A percentile compares a stretch with the other conserved stretches of the same genome.
Conservation (phyloP, 1,140 invertebrate species). For the Colletes latitarsis region DNA sequence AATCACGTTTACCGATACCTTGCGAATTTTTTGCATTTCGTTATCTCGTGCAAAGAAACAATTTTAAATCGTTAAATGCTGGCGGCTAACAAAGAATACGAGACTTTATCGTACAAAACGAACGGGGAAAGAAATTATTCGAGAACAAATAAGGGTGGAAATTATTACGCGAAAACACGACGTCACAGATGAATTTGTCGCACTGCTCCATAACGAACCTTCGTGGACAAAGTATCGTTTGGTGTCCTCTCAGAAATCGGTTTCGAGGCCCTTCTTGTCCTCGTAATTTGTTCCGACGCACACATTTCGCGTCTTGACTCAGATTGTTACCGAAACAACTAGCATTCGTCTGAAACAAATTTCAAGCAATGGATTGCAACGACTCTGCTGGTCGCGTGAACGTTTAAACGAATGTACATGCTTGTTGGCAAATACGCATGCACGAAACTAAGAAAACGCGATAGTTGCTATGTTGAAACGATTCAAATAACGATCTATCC, state of each 20-base stretch:
- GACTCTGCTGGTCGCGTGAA: not conserved
- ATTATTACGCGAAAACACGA: not conserved
- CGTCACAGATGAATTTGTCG: no score
- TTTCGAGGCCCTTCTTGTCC: no score
- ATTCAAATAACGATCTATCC: not conserved
- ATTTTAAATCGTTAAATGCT: no score
- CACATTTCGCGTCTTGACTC: not conserved
- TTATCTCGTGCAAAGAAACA: no score
- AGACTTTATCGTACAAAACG: not conserved
- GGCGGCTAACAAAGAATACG: no score
- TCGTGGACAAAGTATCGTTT: not conserved
- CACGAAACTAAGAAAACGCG: not conserved
- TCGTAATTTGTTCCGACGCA: not conserved
- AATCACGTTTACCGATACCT: not conserved
- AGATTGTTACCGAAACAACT: not conserved
- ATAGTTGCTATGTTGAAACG: no score
- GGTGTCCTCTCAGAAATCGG: not conserved
- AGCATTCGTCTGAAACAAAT: not conserved
- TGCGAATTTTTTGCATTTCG: not conserved
- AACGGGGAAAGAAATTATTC: not conserved
- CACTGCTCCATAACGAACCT: not conserved
- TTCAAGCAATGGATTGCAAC: not conserved
- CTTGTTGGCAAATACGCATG: not conserved
- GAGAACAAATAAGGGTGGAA: not conserved
- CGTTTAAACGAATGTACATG: not conserved